phyloP scores from a whole-genome alignment of 2,797 vertebrate species.

The Tenualosa ilisha region DNA sequence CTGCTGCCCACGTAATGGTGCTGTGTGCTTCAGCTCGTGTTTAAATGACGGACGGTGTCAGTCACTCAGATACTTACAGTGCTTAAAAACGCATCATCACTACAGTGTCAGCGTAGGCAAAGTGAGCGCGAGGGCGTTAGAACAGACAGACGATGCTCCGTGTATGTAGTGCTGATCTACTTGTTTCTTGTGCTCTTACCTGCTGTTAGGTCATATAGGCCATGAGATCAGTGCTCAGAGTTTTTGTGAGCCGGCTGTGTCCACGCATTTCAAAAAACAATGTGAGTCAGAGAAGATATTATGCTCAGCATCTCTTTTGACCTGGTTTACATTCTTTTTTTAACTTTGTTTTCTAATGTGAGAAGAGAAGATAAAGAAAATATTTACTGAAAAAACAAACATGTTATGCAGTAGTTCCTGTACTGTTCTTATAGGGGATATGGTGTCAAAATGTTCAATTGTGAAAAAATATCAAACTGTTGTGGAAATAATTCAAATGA shows the following conservation, averaged over 20 bases:
- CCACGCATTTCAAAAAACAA: background rate
- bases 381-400: constrained; percentile 49
- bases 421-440: constrained; percentile 60
- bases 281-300: constrained; percentile 36
- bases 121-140: background rate
- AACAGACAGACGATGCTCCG: background rate
- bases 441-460: constrained; percentile 65
- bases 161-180: background rate
- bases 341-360: constrained; percentile 49
- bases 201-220: background rate
- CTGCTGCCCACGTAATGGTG: background rate
- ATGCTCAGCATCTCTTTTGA: constrained; percentile 46
- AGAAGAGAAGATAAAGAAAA: constrained; percentile 41
- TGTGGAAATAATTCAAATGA: constrained; percentile 60
- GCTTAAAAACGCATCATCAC: background rate
- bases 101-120: background rate
- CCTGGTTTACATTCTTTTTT: constrained; percentile 49
- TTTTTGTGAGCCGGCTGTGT: background rate
- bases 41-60: background rate
- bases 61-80: background rate
- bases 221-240: background rate
- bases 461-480: constrained; percentile 66
- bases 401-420: constrained; percentile 63
- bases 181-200: background rate
- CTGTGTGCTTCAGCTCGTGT: background rate